phyloP scores from a whole-genome alignment of 2,797 vertebrate species.

The Melanotaenia trifasciata region DNA sequence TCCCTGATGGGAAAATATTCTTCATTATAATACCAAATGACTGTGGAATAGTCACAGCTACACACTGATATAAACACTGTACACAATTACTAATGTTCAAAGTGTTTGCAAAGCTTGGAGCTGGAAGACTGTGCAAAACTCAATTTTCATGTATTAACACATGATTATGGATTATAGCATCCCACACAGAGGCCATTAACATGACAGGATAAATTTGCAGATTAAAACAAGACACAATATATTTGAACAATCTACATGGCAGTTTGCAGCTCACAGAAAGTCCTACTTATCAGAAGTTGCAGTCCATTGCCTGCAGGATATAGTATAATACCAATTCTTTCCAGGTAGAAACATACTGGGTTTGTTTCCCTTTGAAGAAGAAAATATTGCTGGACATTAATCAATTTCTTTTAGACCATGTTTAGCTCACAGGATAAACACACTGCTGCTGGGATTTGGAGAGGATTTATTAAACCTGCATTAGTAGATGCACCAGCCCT shows the following conservation, averaged over 20 bases:
- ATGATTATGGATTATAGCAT: not conserved
- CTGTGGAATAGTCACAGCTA: not conserved
- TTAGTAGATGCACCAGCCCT: not conserved
- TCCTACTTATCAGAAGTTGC: not conserved
- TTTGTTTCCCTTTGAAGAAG: not conserved
- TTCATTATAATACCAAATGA: not conserved
- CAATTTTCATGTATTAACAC: not conserved
- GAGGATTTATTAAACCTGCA: not conserved
- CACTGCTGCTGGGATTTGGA: not conserved
- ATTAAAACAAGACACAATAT: not conserved
- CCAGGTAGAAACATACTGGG: not conserved
- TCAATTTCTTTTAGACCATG: not conserved
- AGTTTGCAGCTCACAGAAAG: not conserved
- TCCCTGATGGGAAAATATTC: not conserved
- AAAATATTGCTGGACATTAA: not conserved
- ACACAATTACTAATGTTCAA: no score
- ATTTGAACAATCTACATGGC: not conserved
- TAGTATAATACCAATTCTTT: not conserved
- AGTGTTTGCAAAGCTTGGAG: not conserved
- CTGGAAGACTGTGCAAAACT: not conserved
- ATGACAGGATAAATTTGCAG: not conserved
- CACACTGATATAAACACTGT: not conserved
- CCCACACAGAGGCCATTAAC: not conserved
- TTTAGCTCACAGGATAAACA: not conserved
- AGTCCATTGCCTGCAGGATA: not conserved